These are phyloP conservation scores for Drosophila prosaltans DNA, from an alignment of 1,140 invertebrate species.

Conservation along the genomic window DNA sequence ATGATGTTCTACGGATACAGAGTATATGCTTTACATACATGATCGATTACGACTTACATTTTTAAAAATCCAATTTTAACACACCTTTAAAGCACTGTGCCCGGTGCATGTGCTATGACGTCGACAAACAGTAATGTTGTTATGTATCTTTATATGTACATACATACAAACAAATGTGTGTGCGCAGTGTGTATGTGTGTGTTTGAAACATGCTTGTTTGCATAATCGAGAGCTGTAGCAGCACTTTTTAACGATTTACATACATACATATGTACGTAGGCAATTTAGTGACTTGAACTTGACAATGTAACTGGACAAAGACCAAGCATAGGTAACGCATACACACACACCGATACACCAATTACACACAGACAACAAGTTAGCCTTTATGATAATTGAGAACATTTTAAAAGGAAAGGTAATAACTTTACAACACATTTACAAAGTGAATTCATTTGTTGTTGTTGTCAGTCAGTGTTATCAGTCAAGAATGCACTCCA, in stretches of 20 bases:
- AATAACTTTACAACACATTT: neutral
- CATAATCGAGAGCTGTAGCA: constrained; percentile 39
- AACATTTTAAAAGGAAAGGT: neutral
- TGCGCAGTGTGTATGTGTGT: constrained; percentile 10
- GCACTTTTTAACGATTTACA: constrained; percentile 1
- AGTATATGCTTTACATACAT: too few species aligned
- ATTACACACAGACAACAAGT: constrained; percentile 18
- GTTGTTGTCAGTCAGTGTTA: neutral
- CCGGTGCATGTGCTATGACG: neutral
- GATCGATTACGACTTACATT: too few species aligned
- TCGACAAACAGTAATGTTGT: neutral
- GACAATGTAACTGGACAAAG: constrained; percentile 59
- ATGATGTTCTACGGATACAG: too few species aligned
- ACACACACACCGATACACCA: neutral
- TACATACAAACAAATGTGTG: too few species aligned
- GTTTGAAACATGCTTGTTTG: constrained; percentile 44
- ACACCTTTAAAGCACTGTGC: neutral
- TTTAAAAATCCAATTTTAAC: too few species aligned
- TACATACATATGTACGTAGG: constrained; percentile 26
- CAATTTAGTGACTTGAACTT: constrained; percentile 75
- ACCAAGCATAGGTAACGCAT: constrained; percentile 25
- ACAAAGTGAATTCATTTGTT: neutral
- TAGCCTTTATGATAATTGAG: constrained; percentile 39
- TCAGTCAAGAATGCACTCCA: neutral
- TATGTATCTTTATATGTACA: constrained; percentile 17